These are phyloP conservation scores for Girardinus metallicus DNA, from an alignment of 2,797 vertebrate genomes.

Conservation along the genomic window DNA sequence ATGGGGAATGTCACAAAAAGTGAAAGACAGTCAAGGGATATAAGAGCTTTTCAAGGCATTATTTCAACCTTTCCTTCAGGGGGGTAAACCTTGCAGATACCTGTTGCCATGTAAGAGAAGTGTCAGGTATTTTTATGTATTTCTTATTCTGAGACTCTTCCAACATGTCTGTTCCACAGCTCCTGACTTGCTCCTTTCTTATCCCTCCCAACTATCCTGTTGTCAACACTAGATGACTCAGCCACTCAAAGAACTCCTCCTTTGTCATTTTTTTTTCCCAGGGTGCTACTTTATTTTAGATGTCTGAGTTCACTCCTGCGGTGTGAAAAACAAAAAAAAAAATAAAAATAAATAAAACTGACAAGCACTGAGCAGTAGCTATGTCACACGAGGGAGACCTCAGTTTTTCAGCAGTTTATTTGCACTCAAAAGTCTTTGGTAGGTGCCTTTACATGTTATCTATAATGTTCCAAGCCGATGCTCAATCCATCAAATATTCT, in stretches of 20 bases:
- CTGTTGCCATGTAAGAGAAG: conserved; percentile 30
- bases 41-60: neutral
- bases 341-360: conserved; percentile 39
- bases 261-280: conserved; percentile 54
- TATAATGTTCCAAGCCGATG: conserved; percentile 38
- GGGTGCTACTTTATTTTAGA: conserved; percentile 44
- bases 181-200: conserved; percentile 45
- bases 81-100: conserved; percentile 42
- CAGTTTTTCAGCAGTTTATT: conserved; percentile 53
- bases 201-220: conserved; percentile 15
- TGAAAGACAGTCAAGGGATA: neutral
- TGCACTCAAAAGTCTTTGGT: conserved; percentile 55
- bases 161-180: conserved; percentile 32
- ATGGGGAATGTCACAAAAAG: neutral
- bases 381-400: conserved; percentile 42
- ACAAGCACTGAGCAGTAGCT: conserved; percentile 47
- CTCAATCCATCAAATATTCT: conserved; percentile 48
- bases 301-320: conserved; percentile 35
- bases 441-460: conserved; percentile 49
- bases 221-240: conserved; percentile 58
- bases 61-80: conserved; percentile 7
- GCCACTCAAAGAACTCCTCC: conserved; percentile 46
- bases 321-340: conserved; percentile 37
- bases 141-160: conserved; percentile 22
- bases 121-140: conserved; percentile 37